phyloP scores from a whole-genome alignment of 1,140 invertebrate species.

The Monomorium pharaonis region DNA sequence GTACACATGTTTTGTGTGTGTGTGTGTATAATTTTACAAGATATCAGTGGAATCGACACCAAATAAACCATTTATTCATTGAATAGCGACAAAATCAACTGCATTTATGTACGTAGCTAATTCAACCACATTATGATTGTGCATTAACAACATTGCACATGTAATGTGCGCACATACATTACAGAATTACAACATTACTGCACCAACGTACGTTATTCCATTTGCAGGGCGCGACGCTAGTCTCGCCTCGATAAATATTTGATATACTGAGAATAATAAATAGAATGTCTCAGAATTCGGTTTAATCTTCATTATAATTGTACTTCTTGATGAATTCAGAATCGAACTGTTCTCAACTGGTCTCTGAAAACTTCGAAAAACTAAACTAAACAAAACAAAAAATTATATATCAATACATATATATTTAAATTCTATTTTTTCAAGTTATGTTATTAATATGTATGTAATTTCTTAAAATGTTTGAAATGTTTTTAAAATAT shows the following conservation, averaged over 20 bases:
- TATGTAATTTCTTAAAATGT: not conserved
- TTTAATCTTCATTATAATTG: constrained; percentile 1
- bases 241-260: not conserved
- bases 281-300: not conserved
- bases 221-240: not conserved
- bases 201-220: not conserved
- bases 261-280: not conserved
- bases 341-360: not conserved
- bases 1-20: too few species aligned
- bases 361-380: not conserved
- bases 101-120: not conserved
- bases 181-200: not conserved
- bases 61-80: not conserved
- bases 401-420: not conserved
- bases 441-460: too few species aligned
- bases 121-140: not conserved
- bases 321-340: not conserved
- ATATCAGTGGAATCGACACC: not conserved
- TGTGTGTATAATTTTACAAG: not conserved
- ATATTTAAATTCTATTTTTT: too few species aligned
- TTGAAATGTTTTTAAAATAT: too few species aligned
- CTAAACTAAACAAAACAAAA: not conserved
- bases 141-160: not conserved
- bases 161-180: not conserved
- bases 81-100: not conserved